Evolutionary conservation across 2,113 vertebrate species (phyloP), one percentile per base, ranked within the genome.

Genomic region (Carassius gibelio): DNA sequence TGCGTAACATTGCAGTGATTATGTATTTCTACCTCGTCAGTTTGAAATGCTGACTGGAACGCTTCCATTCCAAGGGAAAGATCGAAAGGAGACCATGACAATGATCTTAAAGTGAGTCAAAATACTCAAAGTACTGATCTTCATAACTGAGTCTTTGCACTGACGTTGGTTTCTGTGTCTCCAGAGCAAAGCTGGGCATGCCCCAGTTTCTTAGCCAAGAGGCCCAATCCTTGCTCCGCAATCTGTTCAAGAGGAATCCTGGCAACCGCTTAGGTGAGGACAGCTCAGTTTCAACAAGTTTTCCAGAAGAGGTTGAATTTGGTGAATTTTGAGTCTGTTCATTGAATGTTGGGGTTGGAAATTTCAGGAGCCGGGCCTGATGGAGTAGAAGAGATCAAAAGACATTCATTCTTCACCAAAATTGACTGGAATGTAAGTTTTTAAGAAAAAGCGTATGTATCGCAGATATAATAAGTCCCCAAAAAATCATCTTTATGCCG

Each of bases 21-120:
- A 7, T 86, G 26, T 69, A 21, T 78, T 23, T 68, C 11, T 84
- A 82, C 9, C 89, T 91, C 86, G 91, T 59, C 91, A 99, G 98
- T 99, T 98, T 92, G 98, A 99, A 96, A 99, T 99, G 98, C 95
- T 99, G 92, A 99, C 98, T 75, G 98, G 98, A 93, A 97, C 97
- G 87, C 95, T 99, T 92, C 98, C 98, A 68, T 99, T 99, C 93
- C 98, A 99, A 94, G 98, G 98, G 86, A 99, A 98, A 94, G 97
- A 99, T 95, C 95, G 97, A 93, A 99, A 99, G 93, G 98, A 99
- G 92, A 99, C 98, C 87, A 99, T 99, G 98, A 99, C 97, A 90
- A 98, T 99, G 97, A 99, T 99, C 93, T 95, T 99, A 89, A 99
- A 99, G 98, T 99, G 94, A 97, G 98, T 96, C 75, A 9, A 9